These are phyloP conservation scores for Pristionchus fissidentatus DNA, from an alignment of 2,888 invertebrate genomes.

Conservation along the genomic window DNA sequence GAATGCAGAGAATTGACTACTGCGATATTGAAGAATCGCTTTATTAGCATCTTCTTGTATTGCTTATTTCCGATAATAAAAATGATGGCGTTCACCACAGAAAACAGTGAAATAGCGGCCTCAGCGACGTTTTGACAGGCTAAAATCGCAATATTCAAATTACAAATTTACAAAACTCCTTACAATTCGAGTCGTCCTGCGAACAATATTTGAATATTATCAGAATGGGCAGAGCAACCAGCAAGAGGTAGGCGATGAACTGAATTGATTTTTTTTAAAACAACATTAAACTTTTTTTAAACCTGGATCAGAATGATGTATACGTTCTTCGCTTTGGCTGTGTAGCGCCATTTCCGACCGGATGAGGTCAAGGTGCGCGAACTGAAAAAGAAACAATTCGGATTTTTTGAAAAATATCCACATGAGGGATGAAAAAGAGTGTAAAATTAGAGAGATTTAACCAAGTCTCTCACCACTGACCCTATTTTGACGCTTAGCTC, in stretches of 20 bases:
- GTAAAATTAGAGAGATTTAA: no score
- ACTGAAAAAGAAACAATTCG: not conserved
- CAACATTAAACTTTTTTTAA: not conserved
- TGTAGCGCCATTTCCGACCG: not conserved
- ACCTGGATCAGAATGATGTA: constrained; percentile 1
- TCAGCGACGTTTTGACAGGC: not conserved
- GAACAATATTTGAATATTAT: not conserved
- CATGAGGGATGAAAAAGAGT: not conserved
- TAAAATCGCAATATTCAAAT: not conserved
- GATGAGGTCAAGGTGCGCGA: not conserved
- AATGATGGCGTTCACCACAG: not conserved
- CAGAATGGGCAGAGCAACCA: not conserved
- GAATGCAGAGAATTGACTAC: not conserved
- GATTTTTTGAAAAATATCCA: not conserved
- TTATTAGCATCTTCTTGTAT: constrained; percentile 14
- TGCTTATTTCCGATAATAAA: constrained; percentile 13
- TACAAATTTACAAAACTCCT: not conserved
- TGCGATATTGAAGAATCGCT: constrained; percentile 1
- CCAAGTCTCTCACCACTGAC: no score
- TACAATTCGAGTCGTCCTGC: not conserved
- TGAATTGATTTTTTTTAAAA: not conserved
- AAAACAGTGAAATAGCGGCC: not conserved
- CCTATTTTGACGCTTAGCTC: no score
- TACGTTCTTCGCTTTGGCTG: not conserved
- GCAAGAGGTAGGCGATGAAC: not conserved